These are phyloP conservation scores for Metopia argyrocephala DNA, from an alignment of 2,888 invertebrate genomes.

Conservation along the genomic window DNA sequence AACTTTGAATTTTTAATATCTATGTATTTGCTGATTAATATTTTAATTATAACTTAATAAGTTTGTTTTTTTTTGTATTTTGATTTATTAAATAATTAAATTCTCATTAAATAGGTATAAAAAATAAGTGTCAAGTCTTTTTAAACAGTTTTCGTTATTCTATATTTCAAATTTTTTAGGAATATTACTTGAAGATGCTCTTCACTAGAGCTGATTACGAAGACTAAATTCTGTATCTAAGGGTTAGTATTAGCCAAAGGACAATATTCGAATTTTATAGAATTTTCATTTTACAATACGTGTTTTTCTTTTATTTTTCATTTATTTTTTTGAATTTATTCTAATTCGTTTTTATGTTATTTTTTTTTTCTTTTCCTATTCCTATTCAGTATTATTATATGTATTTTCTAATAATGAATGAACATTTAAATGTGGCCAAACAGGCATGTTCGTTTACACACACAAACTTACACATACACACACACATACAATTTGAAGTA, in stretches of 20 bases:
- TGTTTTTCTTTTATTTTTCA: slow-evolving; percentile 49
- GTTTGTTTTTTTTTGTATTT: too few species aligned
- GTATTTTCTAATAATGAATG: slow-evolving; percentile 75
- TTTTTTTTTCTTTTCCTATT: slow-evolving; percentile 39
- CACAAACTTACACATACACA: neutral
- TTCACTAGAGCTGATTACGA: slow-evolving; percentile 72
- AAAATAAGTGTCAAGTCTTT: slow-evolving; percentile 34
- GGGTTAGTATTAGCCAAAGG: slow-evolving; percentile 60
- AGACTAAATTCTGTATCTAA: slow-evolving; percentile 72
- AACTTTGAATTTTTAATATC: slow-evolving; percentile 1
- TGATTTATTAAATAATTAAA: neutral
- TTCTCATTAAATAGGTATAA: slow-evolving; percentile 2
- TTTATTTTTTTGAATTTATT: slow-evolving; percentile 66
- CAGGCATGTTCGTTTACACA: slow-evolving; percentile 18
- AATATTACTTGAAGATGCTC: slow-evolving; percentile 65
- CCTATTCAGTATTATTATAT: neutral
- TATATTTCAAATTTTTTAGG: neutral
- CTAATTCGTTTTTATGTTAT: slow-evolving; percentile 59
- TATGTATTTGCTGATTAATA: slow-evolving; percentile 8
- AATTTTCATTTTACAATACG: neutral
- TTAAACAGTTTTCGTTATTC: slow-evolving; percentile 55
- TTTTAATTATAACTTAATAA: neutral
- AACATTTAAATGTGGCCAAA: slow-evolving; percentile 71
- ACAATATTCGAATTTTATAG: slow-evolving; percentile 59
- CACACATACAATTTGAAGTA: neutral